phyloP scores from a whole-genome alignment of 1,140 invertebrate genomes.

The Drosophila willistoni region DNA sequence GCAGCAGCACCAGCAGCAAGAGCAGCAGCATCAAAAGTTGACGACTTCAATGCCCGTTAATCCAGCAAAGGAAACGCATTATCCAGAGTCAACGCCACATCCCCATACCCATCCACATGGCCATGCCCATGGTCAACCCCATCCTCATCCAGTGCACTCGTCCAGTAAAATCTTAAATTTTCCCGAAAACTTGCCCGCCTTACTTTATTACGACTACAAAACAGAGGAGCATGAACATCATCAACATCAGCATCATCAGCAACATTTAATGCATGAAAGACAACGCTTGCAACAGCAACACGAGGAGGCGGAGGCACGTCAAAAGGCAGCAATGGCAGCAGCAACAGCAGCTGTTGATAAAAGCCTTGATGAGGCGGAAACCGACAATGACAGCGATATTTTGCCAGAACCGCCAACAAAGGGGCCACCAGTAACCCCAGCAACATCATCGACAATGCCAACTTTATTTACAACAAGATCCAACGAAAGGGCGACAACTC shows the following conservation, averaged over 20 bases:
- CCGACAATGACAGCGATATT: slow-evolving; percentile 83
- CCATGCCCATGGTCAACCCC: slow-evolving; percentile 20
- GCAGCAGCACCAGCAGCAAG: slow-evolving; percentile 70
- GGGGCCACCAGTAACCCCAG: slow-evolving; percentile 55
- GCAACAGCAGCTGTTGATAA: slow-evolving; percentile 55
- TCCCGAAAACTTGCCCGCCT: slow-evolving; percentile 76
- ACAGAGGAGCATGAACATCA: slow-evolving; percentile 81
- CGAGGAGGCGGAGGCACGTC: slow-evolving; percentile 49
- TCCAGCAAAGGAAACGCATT: slow-evolving; percentile 68
- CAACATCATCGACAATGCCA: slow-evolving; percentile 44
- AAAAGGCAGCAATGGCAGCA: slow-evolving; percentile 36
- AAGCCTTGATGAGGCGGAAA: slow-evolving; percentile 78
- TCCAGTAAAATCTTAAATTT: slow-evolving; percentile 78
- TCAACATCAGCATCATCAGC: slow-evolving; percentile 80
- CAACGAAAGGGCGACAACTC: slow-evolving; percentile 34
- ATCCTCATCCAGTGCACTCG: slow-evolving; percentile 51
- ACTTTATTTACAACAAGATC: slow-evolving; percentile 30
- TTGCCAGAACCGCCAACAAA: slow-evolving; percentile 81
- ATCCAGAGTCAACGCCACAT: slow-evolving; percentile 52
- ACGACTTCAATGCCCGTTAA: slow-evolving; percentile 54
- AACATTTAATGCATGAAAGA: slow-evolving; percentile 77
- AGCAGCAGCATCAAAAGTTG: slow-evolving; percentile 46
- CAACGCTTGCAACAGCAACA: slow-evolving; percentile 57
- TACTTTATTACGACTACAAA: slow-evolving; percentile 81
- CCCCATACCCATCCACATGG: slow-evolving; percentile 23